Conservation (phyloP, 1,140 invertebrate species). For the Anoplophora glabripennis region DNA sequence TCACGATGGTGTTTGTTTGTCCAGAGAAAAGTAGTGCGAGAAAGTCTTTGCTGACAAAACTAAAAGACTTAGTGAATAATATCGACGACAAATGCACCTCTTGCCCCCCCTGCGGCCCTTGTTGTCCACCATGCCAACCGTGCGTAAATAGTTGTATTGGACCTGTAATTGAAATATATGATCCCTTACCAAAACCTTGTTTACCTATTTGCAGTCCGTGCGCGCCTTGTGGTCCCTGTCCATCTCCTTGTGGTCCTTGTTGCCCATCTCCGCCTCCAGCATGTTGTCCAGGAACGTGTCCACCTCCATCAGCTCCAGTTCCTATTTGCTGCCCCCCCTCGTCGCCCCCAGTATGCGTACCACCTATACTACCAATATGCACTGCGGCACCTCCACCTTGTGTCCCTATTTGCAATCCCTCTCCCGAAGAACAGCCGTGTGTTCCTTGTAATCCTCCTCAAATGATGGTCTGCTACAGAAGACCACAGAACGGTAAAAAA, state of each 20-base stretch:
- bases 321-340: constrained; percentile 24
- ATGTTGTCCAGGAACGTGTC: constrained; percentile 36
- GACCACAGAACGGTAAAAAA: constrained; percentile 15
- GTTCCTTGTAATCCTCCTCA: constrained; percentile 46
- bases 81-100: constrained; percentile 36
- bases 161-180: constrained; percentile 45
- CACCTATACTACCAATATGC: constrained; percentile 40
- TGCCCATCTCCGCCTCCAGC: constrained; percentile 38
- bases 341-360: constrained; percentile 29
- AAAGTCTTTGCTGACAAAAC: constrained; percentile 35
- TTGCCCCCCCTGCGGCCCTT: constrained; percentile 28
- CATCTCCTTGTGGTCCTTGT: constrained; percentile 23
- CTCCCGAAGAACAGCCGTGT: constrained; percentile 40
- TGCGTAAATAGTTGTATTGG: constrained; percentile 33
- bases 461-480: constrained; percentile 46
- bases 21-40: constrained; percentile 35
- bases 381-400: constrained; percentile 40
- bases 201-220: constrained; percentile 41
- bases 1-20: constrained; percentile 32
- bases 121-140: constrained; percentile 23
- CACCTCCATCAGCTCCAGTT: constrained; percentile 28
- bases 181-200: constrained; percentile 45
- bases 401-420: constrained; percentile 37
- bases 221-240: constrained; percentile 23
- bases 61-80: constrained; percentile 41